These are phyloP conservation scores for Nephrotoma flavescens DNA, from an alignment of 2,888 invertebrate genomes.

Conservation along the genomic window DNA sequence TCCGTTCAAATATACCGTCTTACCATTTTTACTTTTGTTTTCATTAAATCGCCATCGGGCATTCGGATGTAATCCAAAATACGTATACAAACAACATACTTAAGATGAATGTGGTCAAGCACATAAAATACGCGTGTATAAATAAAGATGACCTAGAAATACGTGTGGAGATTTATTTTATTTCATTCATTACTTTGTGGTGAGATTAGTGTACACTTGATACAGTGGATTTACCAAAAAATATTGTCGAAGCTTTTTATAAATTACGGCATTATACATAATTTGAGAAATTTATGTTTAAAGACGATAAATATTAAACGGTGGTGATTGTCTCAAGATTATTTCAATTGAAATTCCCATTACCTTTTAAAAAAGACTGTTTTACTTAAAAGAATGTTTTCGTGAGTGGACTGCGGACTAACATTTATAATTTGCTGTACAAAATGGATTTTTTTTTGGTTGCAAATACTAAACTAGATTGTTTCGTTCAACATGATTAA, in stretches of 20 bases:
- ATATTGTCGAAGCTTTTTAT: not conserved
- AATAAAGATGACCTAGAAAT: not conserved
- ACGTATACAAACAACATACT: not conserved
- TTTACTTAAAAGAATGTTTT: not conserved
- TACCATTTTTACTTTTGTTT: not conserved
- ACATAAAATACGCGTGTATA: not conserved
- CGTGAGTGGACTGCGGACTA: not conserved
- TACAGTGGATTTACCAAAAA: not conserved
- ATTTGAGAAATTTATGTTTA: not conserved
- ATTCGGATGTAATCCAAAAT: not conserved
- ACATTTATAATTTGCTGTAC: not conserved
- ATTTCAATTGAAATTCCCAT: not conserved
- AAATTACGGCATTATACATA: not conserved
- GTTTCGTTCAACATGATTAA: not conserved
- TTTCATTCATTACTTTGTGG: not conserved
- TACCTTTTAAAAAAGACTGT: not conserved
- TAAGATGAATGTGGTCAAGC: not conserved
- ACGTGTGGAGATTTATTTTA: not conserved
- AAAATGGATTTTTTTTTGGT: not conserved
- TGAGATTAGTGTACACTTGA: not conserved
- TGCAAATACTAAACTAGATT: not conserved
- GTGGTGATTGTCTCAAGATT: not conserved
- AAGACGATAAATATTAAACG: not conserved
- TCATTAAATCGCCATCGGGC: not conserved
- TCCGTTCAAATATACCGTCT: not conserved